Base-by-base conservation (phyloP, 2,888 invertebrate species). In the Colletes collaris region DNA sequence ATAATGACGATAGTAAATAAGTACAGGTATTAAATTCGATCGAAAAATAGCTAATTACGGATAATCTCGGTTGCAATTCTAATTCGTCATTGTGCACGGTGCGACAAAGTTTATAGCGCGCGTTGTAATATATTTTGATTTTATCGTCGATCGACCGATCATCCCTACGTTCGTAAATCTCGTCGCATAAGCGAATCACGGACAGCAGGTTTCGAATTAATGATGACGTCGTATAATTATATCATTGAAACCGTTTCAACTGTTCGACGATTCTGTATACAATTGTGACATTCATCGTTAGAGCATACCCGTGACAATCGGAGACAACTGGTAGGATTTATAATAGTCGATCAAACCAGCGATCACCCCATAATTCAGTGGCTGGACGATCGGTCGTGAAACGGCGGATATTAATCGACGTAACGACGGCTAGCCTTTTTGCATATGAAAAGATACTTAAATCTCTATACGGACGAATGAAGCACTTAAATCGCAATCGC, bases 171-270 rank as follows among this genome's bases (percentile, higher is more conserved):
- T 46, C 10, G 44, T 46, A 46, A 8, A 72, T 65, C 40, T 37
- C 71, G 40, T 4, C 10, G 3, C 7, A n/a, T 19, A 11, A 44
- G 27, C 64, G 35, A 37, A 52, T 74, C 37, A 35, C 52, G 58
- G 11, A 63, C 50, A 74, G 46, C 66, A 76, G 56, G 16, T 77
- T 59, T 35, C 53, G 59, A 65, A 79, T 81, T 76, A 81, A 87
- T 88, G 86, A 87, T 84, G 86, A 81, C 85, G 83, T 83, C 76
- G 81, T 80, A 79, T 88, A 84, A 87, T 86, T 87, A 81, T 86
- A 78, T 81, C 80, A 76, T 73, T 55, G 69, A 67, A 65, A 60
- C 55, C 16, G 50, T 66, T 75, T 71, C 56, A 72, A 76, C 68
- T 63, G 55, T 19, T 8, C 49, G 27, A 62, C 60, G 59, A 68